These are phyloP conservation scores for Crematogaster levior DNA, from an alignment of 2,888 invertebrate genomes.

Conservation along the genomic window DNA sequence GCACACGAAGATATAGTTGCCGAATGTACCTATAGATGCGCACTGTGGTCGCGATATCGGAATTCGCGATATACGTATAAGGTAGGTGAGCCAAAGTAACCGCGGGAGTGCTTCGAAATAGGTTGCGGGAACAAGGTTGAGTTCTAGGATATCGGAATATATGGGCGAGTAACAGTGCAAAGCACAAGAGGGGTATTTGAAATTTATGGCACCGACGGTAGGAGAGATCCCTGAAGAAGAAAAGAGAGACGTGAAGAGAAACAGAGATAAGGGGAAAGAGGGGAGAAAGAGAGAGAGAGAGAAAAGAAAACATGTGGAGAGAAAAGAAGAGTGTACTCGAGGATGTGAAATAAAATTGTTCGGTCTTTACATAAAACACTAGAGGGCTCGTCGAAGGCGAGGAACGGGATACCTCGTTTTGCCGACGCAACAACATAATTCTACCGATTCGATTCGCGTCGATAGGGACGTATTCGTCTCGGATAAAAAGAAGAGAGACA, in stretches of 20 bases:
- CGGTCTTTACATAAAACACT: constrained; percentile 55
- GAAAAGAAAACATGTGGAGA: constrained; percentile 13
- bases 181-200: constrained; percentile 63
- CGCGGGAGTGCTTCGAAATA: constrained; percentile 74
- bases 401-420: constrained; percentile 49
- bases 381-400: constrained; percentile 36
- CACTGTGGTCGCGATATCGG: constrained; percentile 71
- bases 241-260: neutral
- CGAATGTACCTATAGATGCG: constrained; percentile 57
- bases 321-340: constrained; percentile 6
- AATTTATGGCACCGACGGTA: constrained; percentile 71
- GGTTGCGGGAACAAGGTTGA: constrained; percentile 76
- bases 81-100: constrained; percentile 75
- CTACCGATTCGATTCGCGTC: constrained; percentile 51
- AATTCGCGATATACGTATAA: constrained; percentile 74
- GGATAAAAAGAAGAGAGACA: neutral
- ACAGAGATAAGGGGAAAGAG: neutral
- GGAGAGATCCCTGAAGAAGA: constrained; percentile 52
- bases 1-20: constrained; percentile 63
- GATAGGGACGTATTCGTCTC: constrained; percentile 43
- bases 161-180: constrained; percentile 71
- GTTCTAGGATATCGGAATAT: constrained; percentile 75
- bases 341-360: constrained; percentile 62
- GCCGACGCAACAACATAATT: constrained; percentile 53
- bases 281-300: neutral